Conservation (phyloP, 1,140 invertebrate species). For the fruit fly (Drosophila melanogaster) region Release_6_plus_ISO1_MT NT_033779.5:9867501-9868000, state of each 20-base stretch:
- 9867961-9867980: background rate
- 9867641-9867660: constrained; percentile 9
- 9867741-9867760: constrained; percentile 4
- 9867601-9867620: background rate
- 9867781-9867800: background rate
- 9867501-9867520: constrained; percentile 1
- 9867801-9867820: too few relatives aligned
- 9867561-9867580: constrained; percentile 10
- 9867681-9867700: constrained; percentile 8
- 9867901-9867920: too few relatives aligned
- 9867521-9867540: constrained; percentile 2
- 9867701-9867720: constrained; percentile 5
- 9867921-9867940: too few relatives aligned
- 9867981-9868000: background rate
- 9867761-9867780: background rate
- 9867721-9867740: constrained; percentile 16
- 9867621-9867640: background rate
- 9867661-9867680: background rate
- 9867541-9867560: constrained; percentile 12
- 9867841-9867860: too few relatives aligned
- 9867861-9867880: too few relatives aligned
- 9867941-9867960: background rate
- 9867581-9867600: constrained; percentile 2
- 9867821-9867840: too few relatives aligned
- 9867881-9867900: too few relatives aligned